Conservation (phyloP, 2,113 vertebrate genomes). For the Poecile atricapillus region DNA sequence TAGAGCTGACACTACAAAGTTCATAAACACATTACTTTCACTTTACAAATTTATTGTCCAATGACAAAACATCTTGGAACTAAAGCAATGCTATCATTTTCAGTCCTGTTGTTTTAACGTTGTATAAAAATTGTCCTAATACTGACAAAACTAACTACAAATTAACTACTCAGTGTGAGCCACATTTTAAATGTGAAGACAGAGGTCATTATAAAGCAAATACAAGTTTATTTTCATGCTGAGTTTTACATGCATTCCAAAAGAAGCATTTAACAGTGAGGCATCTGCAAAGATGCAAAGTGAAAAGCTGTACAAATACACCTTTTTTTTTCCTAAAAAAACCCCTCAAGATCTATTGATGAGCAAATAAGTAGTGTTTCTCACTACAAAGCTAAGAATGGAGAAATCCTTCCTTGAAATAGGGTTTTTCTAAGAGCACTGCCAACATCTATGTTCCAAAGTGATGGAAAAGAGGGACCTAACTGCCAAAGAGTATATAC, state of each 20-base stretch:
- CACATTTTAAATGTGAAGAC: background rate
- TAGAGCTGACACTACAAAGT: background rate
- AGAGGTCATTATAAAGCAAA: background rate
- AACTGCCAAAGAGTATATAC: background rate
- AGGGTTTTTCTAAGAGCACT: background rate
- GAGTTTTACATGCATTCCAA: background rate
- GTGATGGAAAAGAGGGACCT: background rate
- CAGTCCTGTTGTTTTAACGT: background rate
- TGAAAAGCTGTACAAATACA: background rate
- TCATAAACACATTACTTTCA: background rate
- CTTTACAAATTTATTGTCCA: background rate
- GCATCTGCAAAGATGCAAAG: background rate
- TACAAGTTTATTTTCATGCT: background rate
- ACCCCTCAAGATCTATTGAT: background rate
- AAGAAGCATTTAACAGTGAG: background rate
- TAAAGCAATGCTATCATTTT: background rate
- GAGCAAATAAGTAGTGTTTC: background rate
- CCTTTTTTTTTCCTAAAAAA: background rate
- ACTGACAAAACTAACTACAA: background rate
- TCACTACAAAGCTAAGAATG: background rate
- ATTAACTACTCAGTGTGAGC: background rate
- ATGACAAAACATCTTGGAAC: background rate
- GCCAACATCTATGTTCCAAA: background rate
- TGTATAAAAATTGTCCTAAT: background rate
- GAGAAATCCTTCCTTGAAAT: background rate